These are phyloP conservation scores for Sinocyclocheilus rhinocerous DNA, from an alignment of 2,113 vertebrate genomes.

Conservation along the genomic window DNA sequence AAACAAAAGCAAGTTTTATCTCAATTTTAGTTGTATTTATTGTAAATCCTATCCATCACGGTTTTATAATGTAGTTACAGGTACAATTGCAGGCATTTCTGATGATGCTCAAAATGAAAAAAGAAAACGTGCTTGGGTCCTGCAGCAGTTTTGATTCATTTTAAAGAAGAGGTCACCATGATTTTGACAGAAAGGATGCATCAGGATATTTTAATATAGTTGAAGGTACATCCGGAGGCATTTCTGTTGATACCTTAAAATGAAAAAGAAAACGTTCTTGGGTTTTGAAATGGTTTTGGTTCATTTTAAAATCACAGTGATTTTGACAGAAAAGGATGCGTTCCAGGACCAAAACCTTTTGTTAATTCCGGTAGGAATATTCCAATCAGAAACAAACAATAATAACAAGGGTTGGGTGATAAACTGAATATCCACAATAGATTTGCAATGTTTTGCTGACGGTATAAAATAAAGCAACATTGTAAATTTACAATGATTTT, in stretches of 20 bases:
- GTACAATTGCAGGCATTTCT: background rate
- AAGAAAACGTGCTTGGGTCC: background rate
- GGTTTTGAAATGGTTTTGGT: background rate
- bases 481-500: background rate
- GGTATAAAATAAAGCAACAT: background rate
- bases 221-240: background rate
- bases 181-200: background rate
- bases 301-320: background rate
- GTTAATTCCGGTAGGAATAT: background rate
- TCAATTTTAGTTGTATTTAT: background rate
- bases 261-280: background rate
- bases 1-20: background rate
- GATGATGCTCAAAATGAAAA: background rate
- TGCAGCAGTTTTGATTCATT: background rate
- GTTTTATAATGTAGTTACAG: slow-evolving; percentile 1
- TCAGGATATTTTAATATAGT: slow-evolving; percentile 9
- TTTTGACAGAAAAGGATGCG: background rate
- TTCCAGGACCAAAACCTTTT: background rate
- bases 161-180: background rate
- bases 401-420: background rate
- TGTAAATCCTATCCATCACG: background rate
- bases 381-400: background rate
- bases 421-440: background rate
- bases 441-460: background rate
- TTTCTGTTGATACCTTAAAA: background rate